These are phyloP conservation scores for Pelobates cultripes DNA, from an alignment of 2,797 vertebrate species.

Conservation along the genomic window DNA sequence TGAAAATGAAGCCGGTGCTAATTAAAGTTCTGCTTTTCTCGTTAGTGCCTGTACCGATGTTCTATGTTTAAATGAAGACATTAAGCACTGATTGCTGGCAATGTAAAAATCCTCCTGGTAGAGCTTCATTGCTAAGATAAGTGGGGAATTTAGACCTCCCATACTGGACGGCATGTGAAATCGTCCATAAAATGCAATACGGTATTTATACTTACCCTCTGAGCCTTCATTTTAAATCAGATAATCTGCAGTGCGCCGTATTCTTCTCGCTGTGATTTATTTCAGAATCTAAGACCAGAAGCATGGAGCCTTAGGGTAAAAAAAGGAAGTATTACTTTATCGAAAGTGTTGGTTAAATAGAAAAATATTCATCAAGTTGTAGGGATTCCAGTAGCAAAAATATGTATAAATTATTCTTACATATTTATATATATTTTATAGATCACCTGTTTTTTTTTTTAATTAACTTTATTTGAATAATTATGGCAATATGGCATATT, in stretches of 20 bases:
- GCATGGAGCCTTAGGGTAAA: not conserved
- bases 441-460: no score
- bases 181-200: slow-evolving; percentile 20
- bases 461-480: no score
- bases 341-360: not conserved
- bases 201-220: slow-evolving; percentile 31
- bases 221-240: slow-evolving; percentile 31
- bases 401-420: not conserved
- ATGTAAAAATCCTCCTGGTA: slow-evolving; percentile 39
- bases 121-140: slow-evolving; percentile 21
- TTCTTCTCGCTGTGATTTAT: slow-evolving; percentile 22
- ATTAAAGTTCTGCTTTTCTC: slow-evolving; percentile 50
- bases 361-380: not conserved
- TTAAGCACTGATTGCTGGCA: slow-evolving; percentile 51
- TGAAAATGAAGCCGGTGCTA: slow-evolving; percentile 42
- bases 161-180: slow-evolving; percentile 35
- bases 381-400: not conserved
- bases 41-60: slow-evolving; percentile 48
- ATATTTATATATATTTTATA: not conserved
- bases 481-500: not conserved
- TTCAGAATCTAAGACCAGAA: slow-evolving; percentile 25
- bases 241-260: slow-evolving; percentile 25
- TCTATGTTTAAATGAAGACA: slow-evolving; percentile 47
- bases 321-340: not conserved
- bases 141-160: slow-evolving; percentile 31